Base-by-base conservation (phyloP, 2,797 vertebrate species). In the Ptychobarbus kaznakovi region DNA sequence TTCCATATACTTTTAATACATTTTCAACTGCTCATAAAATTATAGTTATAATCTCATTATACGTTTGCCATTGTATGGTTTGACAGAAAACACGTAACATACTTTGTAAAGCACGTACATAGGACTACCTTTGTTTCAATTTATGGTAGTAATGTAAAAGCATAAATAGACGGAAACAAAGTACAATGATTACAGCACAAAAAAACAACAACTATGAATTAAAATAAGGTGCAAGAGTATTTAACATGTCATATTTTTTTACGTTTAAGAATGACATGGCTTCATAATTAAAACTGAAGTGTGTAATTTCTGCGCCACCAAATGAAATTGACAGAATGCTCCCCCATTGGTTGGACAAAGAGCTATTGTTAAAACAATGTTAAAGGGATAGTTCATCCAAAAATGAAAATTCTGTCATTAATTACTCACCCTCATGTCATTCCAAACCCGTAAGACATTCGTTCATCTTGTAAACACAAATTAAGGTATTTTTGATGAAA, bases 221-320 rank as follows among this genome's bases (percentile, higher is more conserved):
- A 83, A 81, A 82, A 85, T 83, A 90, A 90, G 87, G 90, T 90
- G 90, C 90, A 86, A 82, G 53, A 81, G 58, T 74, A 86, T 83
- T 82, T 76, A 85, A 86, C 81, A 84, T 83, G 73, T 56, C 89
- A 89, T 74, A 0, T 78, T 72, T 68, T 42, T 84, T 63, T 53
- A 8, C 1, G 2, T 68, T 84, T 84, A 77, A 12, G 73, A 28
- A 77, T 72, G 83, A 73, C 83, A 85, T 80, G 76, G 68, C 51
- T 85, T 85, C 20, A 40, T 51, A 51, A 69, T 69, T 72, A 42
- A 72, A 72, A 15, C 5, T 70, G 68, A 82, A 82, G 51, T 61
- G 68, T 56, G 80, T 42, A 44, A 73, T 53, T 82, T 42, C 38
- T 13, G 12, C 6, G 4, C 16, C 5, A 9, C 66, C 32, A 42